Evolutionary conservation across 2,888 invertebrate genomes (phyloP).

Genomic region (Brassicogethes aeneus): DNA sequence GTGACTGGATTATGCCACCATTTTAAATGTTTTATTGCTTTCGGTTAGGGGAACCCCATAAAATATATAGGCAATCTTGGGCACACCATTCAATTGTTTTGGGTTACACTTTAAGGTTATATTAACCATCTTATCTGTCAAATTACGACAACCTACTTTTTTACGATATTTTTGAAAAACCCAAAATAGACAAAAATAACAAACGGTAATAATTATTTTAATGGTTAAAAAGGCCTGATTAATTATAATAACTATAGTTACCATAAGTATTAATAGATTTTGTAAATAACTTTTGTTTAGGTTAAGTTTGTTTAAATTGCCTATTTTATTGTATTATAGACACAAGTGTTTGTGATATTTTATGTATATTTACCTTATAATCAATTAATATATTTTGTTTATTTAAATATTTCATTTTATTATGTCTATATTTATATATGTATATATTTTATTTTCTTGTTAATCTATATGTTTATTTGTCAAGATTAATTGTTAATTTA

Average conservation of each 20-base stretch:
- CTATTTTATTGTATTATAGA: conserved; percentile 2
- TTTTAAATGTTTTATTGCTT: too few relatives aligned
- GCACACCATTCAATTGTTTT: too few relatives aligned
- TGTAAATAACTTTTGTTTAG: neutral
- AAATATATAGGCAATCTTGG: too few relatives aligned
- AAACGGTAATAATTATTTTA: neutral
- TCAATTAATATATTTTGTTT: conserved; percentile 14
- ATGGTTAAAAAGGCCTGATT: neutral
- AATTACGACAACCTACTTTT: too few relatives aligned
- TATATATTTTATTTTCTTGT: conserved; percentile 28
- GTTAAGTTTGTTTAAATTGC: neutral
- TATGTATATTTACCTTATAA: conserved; percentile 19
- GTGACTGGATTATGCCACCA: too few relatives aligned
- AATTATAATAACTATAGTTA: conserved; percentile 1
- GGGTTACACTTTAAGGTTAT: too few relatives aligned
- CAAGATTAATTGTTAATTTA: neutral
- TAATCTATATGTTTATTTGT: conserved; percentile 11
- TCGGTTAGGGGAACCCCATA: too few relatives aligned
- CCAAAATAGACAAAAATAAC: neutral
- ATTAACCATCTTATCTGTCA: too few relatives aligned
- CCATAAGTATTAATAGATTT: conserved; percentile 2
- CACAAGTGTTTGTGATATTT: conserved; percentile 22
- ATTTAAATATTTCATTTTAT: conserved; percentile 12
- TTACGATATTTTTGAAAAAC: too few relatives aligned
- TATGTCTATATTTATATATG: conserved; percentile 21